Percentiles rank a stretch among this genome's conserved stretches.
phyloP scores from a whole-genome alignment of 2,888 invertebrate species.

The Stenurella melanura region DNA sequence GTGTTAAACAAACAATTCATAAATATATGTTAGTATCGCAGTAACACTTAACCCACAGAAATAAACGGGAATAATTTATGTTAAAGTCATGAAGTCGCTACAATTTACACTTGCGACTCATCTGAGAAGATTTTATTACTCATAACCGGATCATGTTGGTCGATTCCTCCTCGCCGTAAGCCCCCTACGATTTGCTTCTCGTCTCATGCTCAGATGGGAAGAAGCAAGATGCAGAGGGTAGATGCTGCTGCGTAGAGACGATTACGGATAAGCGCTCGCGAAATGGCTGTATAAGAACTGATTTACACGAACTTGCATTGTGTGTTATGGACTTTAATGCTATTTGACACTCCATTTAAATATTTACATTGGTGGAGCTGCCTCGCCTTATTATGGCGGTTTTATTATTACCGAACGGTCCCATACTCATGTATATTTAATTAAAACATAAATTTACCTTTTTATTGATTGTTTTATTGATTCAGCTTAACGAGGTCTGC shows the following conservation, averaged over 20 bases:
- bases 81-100: conserved; percentile 34
- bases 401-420: conserved; percentile 27
- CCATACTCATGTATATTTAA: conserved; percentile 37
- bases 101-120: conserved; percentile 37
- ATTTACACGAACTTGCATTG: conserved; percentile 66
- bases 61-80: conserved; percentile 40
- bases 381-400: conserved; percentile 45
- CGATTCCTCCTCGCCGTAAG: conserved; percentile 19
- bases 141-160: conserved; percentile 36
- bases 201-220: background rate
- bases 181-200: conserved; percentile 8
- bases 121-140: conserved; percentile 35
- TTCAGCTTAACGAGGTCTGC: background rate
- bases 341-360: conserved; percentile 68
- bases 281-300: conserved; percentile 58
- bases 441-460: conserved; percentile 36
- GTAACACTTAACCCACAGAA: conserved; percentile 42
- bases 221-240: conserved; percentile 29
- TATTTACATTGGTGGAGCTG: conserved; percentile 58
- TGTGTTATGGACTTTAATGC: conserved; percentile 67
- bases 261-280: conserved; percentile 35
- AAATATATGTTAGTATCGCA: conserved; percentile 41
- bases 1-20: conserved; percentile 40
- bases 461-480: conserved; percentile 32
- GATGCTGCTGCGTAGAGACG: conserved; percentile 8